Evolutionary conservation across 2,797 vertebrate genomes (phyloP).

Genomic region (Silurus aristotelis): DNA sequence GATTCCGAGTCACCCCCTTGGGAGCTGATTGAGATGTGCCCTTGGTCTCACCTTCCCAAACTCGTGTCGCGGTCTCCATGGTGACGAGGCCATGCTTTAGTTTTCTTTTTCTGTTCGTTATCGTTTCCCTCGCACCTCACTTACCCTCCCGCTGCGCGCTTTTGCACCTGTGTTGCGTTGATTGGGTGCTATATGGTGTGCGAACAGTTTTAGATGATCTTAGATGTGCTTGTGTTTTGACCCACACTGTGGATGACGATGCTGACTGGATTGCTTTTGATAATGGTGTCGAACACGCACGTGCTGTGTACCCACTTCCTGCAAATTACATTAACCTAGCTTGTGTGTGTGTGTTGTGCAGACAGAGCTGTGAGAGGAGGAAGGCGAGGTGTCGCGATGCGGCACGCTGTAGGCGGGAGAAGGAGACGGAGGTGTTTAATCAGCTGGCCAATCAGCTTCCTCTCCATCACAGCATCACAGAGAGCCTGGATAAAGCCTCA

Average conservation of each 20-base stretch:
- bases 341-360: not conserved
- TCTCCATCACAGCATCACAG: slow-evolving; percentile 89
- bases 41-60: not conserved
- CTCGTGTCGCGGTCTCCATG: not conserved
- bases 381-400: slow-evolving; percentile 98
- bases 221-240: not conserved
- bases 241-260: not conserved
- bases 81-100: not conserved
- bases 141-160: not conserved
- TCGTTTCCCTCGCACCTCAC: not conserved
- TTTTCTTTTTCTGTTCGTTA: not conserved
- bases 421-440: slow-evolving; percentile 96
- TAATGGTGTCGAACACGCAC: not conserved
- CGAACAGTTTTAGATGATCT: not conserved
- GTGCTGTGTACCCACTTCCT: not conserved
- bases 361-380: slow-evolving; percentile 82
- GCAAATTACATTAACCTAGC: not conserved
- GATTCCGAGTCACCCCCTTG: too few species aligned
- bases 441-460: slow-evolving; percentile 94
- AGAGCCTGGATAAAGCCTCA: slow-evolving; percentile 96
- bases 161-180: too few species aligned
- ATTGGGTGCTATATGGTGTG: not conserved
- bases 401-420: slow-evolving; percentile 88
- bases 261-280: not conserved
- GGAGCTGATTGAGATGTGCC: too few species aligned